Evolutionary conservation across 2,797 vertebrate genomes (phyloP), one percentile per base, ranked within the genome.

Genomic region (Thunnus albacares): DNA sequence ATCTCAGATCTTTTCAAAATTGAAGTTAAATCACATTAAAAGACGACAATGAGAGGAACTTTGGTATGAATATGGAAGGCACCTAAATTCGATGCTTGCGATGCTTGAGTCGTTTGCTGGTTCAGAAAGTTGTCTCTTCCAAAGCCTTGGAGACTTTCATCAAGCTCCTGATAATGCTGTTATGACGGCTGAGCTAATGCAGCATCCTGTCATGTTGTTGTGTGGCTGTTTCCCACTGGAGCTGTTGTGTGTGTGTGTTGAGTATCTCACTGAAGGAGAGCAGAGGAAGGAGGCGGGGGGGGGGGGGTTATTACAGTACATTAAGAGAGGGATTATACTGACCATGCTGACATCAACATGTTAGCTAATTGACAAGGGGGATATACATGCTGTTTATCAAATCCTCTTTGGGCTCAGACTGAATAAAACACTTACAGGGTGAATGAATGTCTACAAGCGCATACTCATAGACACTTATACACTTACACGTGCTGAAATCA

Each of bases 261-360:
- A 73, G 66, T 4, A 5, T 71, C 53, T 66, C 30, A 26, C 22
- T 56, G 61, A 79, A 71, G 63, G 66, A 59, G 71, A 61, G 70
- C 75, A 9, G 51, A 49, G 45, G 68, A 53, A 53, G 71, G 22
- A 53, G 53, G 53, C n/a, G n/a, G 38, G 71, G 52, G 53, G 35
- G 59, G 20, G 57, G 53, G 53, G 38, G 38, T 80, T 66, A 86
- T 89, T 89, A 85, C 74, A 60, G 72, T 61, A 75, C 85, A 84
- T 89, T 88, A 89, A 87, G 86, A 80, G 61, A 64, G 53, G 73
- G 85, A 90, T 90, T 92, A 91, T 41, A 89, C 86, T 70, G 75
- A 82, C 83, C 71, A 53, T 87, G 92, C 92, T 92, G 89, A 92
- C 90, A 87, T 89, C 91, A 79, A 84, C 89, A 87, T 79, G 75